Evolutionary conservation across 1,140 invertebrate species (phyloP).

Genomic region (Lethrus apterus): DNA sequence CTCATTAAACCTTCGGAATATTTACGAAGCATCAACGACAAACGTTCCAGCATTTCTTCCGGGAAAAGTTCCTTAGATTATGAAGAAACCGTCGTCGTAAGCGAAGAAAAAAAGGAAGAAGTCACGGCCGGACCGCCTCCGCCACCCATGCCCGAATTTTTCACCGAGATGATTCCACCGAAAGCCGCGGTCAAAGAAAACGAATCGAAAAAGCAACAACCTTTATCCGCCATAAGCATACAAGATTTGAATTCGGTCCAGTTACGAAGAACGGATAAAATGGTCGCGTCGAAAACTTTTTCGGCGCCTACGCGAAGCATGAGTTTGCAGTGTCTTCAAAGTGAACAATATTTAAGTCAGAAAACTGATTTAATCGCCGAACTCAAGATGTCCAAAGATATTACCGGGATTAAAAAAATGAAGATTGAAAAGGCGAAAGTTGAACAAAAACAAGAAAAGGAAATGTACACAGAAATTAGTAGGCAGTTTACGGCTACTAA

Average conservation of each 20-base stretch:
- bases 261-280: conserved; percentile 65
- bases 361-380: conserved; percentile 86
- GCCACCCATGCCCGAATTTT: conserved; percentile 46
- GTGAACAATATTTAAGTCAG: conserved; percentile 63
- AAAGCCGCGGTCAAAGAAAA: conserved; percentile 11
- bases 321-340: conserved; percentile 62
- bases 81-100: conserved; percentile 23
- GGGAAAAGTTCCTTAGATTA: conserved; percentile 23
- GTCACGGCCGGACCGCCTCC: conserved; percentile 43
- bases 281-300: conserved; percentile 68
- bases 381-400: conserved; percentile 82
- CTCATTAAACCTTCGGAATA: conserved; percentile 90
- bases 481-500: conserved; percentile 79
- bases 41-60: conserved; percentile 45
- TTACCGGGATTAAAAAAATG: conserved; percentile 81
- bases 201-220: conserved; percentile 48
- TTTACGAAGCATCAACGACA: conserved; percentile 69
- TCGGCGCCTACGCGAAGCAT: conserved; percentile 67
- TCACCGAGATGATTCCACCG: conserved; percentile 10
- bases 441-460: conserved; percentile 70
- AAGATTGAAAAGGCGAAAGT: conserved; percentile 79
- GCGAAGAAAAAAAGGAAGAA: conserved; percentile 16
- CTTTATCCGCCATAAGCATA: conserved; percentile 74
- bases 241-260: conserved; percentile 76
- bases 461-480: conserved; percentile 71